Evolutionary conservation across 2,888 invertebrate genomes (phyloP).

Genomic region (Argynnis bischoffii): DNA sequence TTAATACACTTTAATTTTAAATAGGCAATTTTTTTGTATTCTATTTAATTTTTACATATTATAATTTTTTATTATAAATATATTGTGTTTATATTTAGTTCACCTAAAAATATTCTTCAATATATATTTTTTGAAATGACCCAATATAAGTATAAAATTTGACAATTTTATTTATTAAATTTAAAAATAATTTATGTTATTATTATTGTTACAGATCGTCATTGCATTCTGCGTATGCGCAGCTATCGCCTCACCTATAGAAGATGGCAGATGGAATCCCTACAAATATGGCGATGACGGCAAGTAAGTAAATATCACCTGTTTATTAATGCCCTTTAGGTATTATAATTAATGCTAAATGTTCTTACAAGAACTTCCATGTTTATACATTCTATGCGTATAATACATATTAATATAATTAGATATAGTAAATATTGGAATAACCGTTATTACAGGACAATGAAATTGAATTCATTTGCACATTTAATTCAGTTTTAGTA

Average conservation of each 20-base stretch:
- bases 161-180: conserved; percentile 11
- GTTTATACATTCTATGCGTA: neutral
- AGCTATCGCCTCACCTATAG: conserved; percentile 54
- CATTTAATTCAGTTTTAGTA: too few relatives aligned
- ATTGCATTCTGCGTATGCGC: conserved; percentile 67
- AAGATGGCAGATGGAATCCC: conserved; percentile 71
- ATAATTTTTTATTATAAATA: neutral
- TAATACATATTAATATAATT: neutral
- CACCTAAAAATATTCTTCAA: neutral
- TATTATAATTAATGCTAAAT: conserved; percentile 17
- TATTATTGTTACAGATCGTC: conserved; percentile 56
- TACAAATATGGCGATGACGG: conserved; percentile 66
- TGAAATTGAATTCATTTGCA: too few relatives aligned
- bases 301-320: conserved; percentile 72
- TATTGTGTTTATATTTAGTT: neutral
- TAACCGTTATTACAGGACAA: too few relatives aligned
- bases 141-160: neutral
- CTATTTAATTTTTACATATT: neutral
- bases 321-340: conserved; percentile 24
- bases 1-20: conserved; percentile 20
- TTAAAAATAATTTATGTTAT: conserved; percentile 33
- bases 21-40: neutral
- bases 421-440: too few relatives aligned
- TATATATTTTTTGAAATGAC: neutral
- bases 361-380: conserved; percentile 15